phyloP scores from a whole-genome alignment of 2,113 vertebrate genomes.

The Ascaphus truei region DNA sequence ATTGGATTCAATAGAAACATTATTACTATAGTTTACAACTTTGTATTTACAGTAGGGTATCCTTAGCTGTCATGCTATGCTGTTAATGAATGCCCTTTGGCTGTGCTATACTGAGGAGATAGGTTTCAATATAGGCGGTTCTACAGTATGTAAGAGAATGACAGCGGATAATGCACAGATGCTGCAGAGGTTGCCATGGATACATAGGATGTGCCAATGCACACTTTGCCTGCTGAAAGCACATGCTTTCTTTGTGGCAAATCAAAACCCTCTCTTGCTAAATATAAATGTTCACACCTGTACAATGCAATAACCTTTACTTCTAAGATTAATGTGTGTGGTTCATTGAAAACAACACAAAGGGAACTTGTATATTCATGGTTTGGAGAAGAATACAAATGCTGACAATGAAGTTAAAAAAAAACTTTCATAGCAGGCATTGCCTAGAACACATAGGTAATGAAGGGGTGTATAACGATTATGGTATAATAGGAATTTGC shows the following conservation, averaged over 20 bases:
- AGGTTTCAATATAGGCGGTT: background rate
- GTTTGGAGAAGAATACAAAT: no score
- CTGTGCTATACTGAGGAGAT: background rate
- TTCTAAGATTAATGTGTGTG: background rate
- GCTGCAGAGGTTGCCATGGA: constrained; percentile 1
- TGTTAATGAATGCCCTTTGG: constrained; percentile 15
- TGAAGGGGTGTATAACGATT: no score
- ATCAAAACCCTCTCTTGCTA: background rate
- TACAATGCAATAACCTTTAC: background rate
- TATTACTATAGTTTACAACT: background rate
- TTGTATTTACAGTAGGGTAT: background rate
- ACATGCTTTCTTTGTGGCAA: background rate
- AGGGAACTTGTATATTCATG: no score
- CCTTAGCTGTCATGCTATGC: background rate
- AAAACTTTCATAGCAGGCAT: no score
- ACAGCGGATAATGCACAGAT: background rate
- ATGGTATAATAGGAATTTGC: no score
- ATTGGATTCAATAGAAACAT: no score
- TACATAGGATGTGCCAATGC: background rate
- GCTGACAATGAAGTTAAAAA: no score
- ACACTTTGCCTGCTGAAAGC: background rate
- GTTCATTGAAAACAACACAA: background rate
- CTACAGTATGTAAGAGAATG: background rate
- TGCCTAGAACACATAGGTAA: no score
- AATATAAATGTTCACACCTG: constrained; percentile 8